phyloP scores from a whole-genome alignment of 2,797 vertebrate species.

The Oreochromis grahami region DNA sequence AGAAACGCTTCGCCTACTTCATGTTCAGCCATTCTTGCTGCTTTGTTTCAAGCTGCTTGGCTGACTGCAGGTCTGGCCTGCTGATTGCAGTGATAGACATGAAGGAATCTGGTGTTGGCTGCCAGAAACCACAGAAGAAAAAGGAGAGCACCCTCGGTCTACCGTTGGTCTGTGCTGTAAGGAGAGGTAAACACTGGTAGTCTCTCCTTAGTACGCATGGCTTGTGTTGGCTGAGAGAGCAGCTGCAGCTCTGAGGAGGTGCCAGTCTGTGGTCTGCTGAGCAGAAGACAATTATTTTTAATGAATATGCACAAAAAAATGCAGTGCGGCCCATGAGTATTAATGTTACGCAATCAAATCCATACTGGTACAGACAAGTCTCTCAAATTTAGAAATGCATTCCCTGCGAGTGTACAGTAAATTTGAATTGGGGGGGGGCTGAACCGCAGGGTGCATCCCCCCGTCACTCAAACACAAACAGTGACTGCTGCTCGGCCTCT shows the following conservation, averaged over 20 bases:
- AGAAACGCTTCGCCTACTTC: constrained; percentile 48
- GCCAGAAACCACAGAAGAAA: constrained; percentile 82
- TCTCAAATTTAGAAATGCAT: constrained; percentile 1
- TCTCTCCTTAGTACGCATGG: constrained; percentile 78
- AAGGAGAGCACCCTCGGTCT: constrained; percentile 76
- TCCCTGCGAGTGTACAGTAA: not conserved
- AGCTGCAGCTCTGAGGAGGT: constrained; percentile 46
- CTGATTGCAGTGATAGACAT: constrained; percentile 85
- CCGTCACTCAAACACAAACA: not conserved
- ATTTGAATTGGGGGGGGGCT: not conserved
- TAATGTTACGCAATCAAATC: constrained; percentile 37
- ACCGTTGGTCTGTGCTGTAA: constrained; percentile 62
- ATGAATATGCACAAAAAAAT: constrained; percentile 46
- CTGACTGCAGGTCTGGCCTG: constrained; percentile 78
- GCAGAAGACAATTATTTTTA: constrained; percentile 70
- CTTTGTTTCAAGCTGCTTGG: constrained; percentile 73
- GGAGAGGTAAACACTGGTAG: constrained; percentile 81
- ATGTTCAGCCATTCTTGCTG: constrained; percentile 58
- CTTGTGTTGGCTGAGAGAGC: constrained; percentile 57
- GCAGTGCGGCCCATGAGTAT: not conserved
- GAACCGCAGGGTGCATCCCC: not conserved
- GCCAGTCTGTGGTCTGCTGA: constrained; percentile 50
- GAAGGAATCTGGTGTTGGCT: constrained; percentile 79
- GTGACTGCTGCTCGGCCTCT: not conserved
- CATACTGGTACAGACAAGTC: constrained; percentile 33